Percentiles rank a stretch among this genome's conserved stretches.
Conservation (phyloP, 2,113 vertebrate species). For the Myotis yumanensis region DNA sequence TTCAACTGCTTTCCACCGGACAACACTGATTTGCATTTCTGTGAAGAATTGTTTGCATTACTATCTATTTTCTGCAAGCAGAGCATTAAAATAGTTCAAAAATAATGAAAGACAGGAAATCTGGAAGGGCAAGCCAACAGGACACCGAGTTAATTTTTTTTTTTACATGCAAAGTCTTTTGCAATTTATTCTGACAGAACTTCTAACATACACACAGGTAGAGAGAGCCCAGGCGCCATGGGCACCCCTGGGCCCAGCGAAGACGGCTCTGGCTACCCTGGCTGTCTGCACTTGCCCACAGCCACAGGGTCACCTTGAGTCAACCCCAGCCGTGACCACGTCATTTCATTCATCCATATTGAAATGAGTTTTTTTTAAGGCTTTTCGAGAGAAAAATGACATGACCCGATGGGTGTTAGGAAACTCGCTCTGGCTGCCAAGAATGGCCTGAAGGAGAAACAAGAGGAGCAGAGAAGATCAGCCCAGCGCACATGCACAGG, state of each 20-base stretch:
- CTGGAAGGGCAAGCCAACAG: neutral
- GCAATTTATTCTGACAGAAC: neutral
- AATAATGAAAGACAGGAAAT: neutral
- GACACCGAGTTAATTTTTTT: neutral
- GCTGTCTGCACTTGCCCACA: fast-evolving
- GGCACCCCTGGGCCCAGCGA: fast-evolving
- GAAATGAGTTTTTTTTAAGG: neutral
- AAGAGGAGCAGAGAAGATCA: neutral
- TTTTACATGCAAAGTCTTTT: neutral
- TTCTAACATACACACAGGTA: neutral
- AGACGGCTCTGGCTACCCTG: too few relatives aligned
- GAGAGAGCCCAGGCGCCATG: fast-evolving
- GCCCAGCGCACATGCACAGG: neutral
- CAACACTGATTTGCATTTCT: neutral
- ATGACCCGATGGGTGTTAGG: neutral
- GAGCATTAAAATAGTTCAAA: neutral
- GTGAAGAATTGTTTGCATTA: neutral
- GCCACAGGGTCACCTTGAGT: too few relatives aligned
- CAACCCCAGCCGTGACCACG: neutral
- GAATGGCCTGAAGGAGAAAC: neutral
- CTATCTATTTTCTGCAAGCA: neutral
- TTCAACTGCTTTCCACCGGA: neutral
- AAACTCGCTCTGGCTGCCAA: neutral
- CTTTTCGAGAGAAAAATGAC: neutral
- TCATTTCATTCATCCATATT: fast-evolving